Evolutionary conservation across 2,113 vertebrate genomes (phyloP), one percentile per base, ranked within the genome.

Genomic region (chimpanzee (Pan troglodytes)): DNA sequence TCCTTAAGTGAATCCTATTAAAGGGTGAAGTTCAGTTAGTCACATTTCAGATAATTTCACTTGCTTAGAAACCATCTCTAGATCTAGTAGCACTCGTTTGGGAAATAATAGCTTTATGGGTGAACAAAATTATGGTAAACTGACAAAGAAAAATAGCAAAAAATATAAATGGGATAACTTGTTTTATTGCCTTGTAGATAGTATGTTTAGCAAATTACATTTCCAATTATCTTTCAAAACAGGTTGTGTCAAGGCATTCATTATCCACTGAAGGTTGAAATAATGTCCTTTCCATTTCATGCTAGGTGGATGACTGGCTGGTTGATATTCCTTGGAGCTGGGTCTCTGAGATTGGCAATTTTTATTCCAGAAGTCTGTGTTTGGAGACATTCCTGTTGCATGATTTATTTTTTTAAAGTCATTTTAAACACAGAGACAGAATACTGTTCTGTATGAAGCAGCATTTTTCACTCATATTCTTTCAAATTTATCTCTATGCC

Each of bases 211-310:
- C 79, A 98, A 98, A 98, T 97, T 97, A 84, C 97, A 82, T 79
- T 97, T 98, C 73, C 97, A 97, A 98, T 98, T 98, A 98, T 98
- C 95, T 98, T 99, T 98, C 94, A 98, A 95, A 98, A 98, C 97
- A 95, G 43, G 84, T 97, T 98, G 59, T 95, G 93, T 97, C 97
- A 95, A 97, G 97, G 81, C 40, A 61, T 96, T 96, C 91, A 86
- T 80, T 97, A 97, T 97, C 90, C 96, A 98, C 72, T 97, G 79
- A 98, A 98, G 89, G 94, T 97, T 98, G 96, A 98, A 99, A 98
- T 98, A 11, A 97, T 98, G 48, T 97, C 85, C 82, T 97, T 97
- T 97, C 67, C 61, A 92, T 64, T 96, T 85, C 45, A 95, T 97
- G 80, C 94, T 87, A 88, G 95, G 93, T 97, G 94, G 97, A 96